Evolutionary conservation across 2,888 invertebrate species (phyloP), one percentile per base, ranked within the genome.

Genomic region (Cryptosula pallasiana): DNA sequence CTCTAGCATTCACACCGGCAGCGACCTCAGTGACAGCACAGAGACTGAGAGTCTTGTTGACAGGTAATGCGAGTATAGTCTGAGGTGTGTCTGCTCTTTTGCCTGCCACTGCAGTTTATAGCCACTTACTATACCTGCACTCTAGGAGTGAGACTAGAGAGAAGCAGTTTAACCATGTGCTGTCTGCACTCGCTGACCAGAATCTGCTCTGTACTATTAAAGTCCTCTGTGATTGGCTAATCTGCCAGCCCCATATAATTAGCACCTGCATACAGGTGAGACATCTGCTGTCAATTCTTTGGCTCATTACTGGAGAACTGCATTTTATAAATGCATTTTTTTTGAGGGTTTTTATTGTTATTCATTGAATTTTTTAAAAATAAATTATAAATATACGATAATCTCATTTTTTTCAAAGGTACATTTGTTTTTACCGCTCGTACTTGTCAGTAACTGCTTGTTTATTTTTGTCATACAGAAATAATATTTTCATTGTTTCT

Each of bases 221-320:
- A 84, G 85, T 94, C 75, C 88, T 93, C 75, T 91, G 90, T 81
- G 93, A 94, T 83, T 95, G 94, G 95, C 87, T 94, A 76, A 88
- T 88, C 72, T 89, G 90, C 71, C 92, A 94, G 84, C 89, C 90
- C 72, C 90, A 91, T 75, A 89, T 94, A 32, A 88, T 95, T 73
- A 79, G 78, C 73, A 81, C 81, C 34, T 82, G 82, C 79, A 82
- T 81, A 58, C 82, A 82, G 80, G 84, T 82, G 76, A 45, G 45
- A 13, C 5, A 20, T 45, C 45, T 45, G 45, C n/a, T n/a, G n/a
- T n/a, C n/a, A n/a, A n/a, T n/a, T n/a, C n/a, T n/a, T n/a, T n/a
- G n/a, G n/a, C n/a, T n/a, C n/a, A n/a, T n/a, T n/a, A n/a, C n/a
- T n/a, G n/a, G n/a, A n/a, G n/a, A n/a, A n/a, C n/a, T n/a, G n/a